Evolutionary conservation across 2,888 invertebrate genomes (phyloP), one percentile per base, ranked within the genome.

Genomic region (Lumbricus terrestris): DNA sequence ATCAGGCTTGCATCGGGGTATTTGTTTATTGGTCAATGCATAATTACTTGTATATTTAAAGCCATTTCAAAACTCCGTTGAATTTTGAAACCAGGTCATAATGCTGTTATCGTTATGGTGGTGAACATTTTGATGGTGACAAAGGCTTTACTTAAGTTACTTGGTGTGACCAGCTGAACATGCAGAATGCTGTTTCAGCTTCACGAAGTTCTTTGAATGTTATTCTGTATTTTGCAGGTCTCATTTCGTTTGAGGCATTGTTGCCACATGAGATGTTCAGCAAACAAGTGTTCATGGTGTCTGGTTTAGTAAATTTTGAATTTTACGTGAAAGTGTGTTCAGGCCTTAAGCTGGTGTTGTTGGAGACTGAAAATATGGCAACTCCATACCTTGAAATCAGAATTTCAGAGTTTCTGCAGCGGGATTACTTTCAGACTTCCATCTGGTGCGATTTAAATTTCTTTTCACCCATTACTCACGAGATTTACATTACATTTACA

Each of bases 351-450:
- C 69, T 69, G 8, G 69, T n/a, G n/a, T n/a, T 69, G 29, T n/a
- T 69, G 69, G 69, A n/a, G 69, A n/a, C n/a, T 29, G 69, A 69
- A n/a, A 69, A n/a, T 29, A 69, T 69, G 69, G 29, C 69, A 69
- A n/a, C n/a, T n/a, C 69, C 69, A n/a, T 69, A 69, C 69, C 69
- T 69, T 69, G 69, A 69, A n/a, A 69, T 69, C 69, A 69, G n/a
- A 69, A 69, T 69, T n/a, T 69, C 69, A 13, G 69, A 69, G n/a
- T 69, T 69, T 69, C 29, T 69, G 69, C 69, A 69, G 69, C 69
- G 29, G 69, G 69, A 69, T 69, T n/a, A 69, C 69, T 69, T 69
- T 69, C 0, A 1, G n/a, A 69, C 29, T n/a, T 69, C 69, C 69
- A 69, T 69, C 69, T 69, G n/a, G 69, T 69, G n/a, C 16, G 69